Conservation (phyloP, 2,888 invertebrate species). For the Gari tellinella region DNA sequence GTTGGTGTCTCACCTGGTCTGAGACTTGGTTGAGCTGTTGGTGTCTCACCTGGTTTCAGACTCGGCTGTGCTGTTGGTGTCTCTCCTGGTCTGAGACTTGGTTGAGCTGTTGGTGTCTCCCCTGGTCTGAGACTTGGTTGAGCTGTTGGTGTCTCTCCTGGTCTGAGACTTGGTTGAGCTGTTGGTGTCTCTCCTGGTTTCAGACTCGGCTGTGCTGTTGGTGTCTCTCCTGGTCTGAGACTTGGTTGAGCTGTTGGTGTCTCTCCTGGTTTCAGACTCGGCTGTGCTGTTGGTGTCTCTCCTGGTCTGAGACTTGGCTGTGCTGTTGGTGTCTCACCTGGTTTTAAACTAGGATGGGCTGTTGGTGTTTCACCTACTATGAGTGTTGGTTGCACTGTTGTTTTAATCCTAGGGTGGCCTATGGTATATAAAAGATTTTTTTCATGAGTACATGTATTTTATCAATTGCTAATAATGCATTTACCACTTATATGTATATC, state of each 20-base stretch:
- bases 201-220: slow-evolving; percentile 28
- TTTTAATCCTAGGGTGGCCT: too few species aligned
- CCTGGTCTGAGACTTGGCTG: slow-evolving; percentile 17
- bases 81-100: slow-evolving; percentile 35
- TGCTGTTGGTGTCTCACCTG: slow-evolving; percentile 38
- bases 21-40: slow-evolving; percentile 40
- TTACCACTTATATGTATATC: too few species aligned
- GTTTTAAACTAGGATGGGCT: slow-evolving; percentile 19
- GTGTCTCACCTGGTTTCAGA: slow-evolving; percentile 33
- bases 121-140: slow-evolving; percentile 22
- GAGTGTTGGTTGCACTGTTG: slow-evolving; percentile 4
- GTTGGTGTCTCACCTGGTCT: slow-evolving; percentile 35
- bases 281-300: slow-evolving; percentile 28
- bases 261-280: slow-evolving; percentile 27
- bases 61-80: slow-evolving; percentile 48
- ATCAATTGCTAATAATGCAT: too few species aligned
- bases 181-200: slow-evolving; percentile 34
- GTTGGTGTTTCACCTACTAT: slow-evolving; percentile 38
- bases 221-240: slow-evolving; percentile 6
- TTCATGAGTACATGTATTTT: too few species aligned
- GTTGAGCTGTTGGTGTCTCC: slow-evolving; percentile 35
- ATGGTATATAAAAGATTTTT: too few species aligned
- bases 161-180: slow-evolving; percentile 19
- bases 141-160: slow-evolving; percentile 42
- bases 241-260: slow-evolving; percentile 26